Conservation (phyloP, 2,888 invertebrate species). For the Hydraecia micacea region DNA sequence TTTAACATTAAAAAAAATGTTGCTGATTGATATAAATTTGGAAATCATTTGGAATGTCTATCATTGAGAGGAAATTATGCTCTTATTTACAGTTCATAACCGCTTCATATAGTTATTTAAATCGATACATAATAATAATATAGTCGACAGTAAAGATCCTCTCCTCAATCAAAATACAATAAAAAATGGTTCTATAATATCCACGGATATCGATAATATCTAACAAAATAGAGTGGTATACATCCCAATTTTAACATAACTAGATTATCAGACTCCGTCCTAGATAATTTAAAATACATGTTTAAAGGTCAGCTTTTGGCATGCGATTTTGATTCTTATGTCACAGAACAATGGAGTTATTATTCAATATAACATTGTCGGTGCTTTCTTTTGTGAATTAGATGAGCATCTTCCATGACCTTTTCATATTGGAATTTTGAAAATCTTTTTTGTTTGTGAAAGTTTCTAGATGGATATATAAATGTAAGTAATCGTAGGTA, state of each 20-base stretch:
- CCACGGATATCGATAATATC: no score
- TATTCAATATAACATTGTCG: not conserved
- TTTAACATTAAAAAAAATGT: not conserved
- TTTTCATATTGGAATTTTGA: slow-evolving; percentile 23
- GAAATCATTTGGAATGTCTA: not conserved
- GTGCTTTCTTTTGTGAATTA: slow-evolving; percentile 19
- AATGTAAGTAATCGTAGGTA: not conserved
- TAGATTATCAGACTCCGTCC: not conserved
- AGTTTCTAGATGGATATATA: no score
- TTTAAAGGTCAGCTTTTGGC: slow-evolving; percentile 11
- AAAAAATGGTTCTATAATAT: not conserved
- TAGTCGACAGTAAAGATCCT: not conserved
- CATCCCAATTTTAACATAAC: not conserved
- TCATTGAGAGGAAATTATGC: not conserved
- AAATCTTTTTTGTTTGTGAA: not conserved
- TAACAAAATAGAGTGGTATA: not conserved
- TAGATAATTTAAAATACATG: slow-evolving; percentile 19
- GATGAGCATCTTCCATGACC: not conserved
- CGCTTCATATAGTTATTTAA: not conserved
- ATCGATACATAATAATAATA: not conserved
- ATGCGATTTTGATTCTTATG: slow-evolving; percentile 12
- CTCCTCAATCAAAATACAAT: not conserved
- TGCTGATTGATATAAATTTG: no score
- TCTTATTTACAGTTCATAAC: not conserved
- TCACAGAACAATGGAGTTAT: not conserved